Percentiles rank a stretch among this genome's conserved stretches.
Conservation (phyloP, 2,888 invertebrate genomes). For the Brenthis daphne region DNA sequence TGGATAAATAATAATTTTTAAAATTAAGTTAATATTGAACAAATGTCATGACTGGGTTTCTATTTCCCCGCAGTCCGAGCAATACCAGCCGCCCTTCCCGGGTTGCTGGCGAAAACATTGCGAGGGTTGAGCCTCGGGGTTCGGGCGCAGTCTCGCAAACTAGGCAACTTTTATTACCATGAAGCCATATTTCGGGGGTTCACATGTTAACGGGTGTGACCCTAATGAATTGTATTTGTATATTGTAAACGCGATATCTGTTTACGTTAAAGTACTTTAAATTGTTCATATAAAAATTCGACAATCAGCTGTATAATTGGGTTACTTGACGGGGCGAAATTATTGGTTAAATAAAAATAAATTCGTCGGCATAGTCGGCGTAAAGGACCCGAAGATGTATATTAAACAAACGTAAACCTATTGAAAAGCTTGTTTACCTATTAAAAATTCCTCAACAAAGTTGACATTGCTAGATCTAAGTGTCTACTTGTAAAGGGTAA, state of each 20-base stretch:
- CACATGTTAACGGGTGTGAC: constrained; percentile 41
- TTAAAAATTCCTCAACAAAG: too few species aligned
- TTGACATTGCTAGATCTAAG: too few species aligned
- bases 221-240: constrained; percentile 35
- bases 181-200: constrained; percentile 56
- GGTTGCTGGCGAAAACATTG: constrained; percentile 56
- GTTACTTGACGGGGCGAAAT: too few species aligned
- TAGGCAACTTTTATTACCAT: constrained; percentile 64
- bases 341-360: too few species aligned
- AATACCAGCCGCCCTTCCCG: constrained; percentile 37
- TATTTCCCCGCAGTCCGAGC: constrained; percentile 22
- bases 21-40: constrained; percentile 37
- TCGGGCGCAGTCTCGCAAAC: constrained; percentile 45
- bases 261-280: constrained; percentile 15
- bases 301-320: not conserved
- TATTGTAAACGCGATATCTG: constrained; percentile 28
- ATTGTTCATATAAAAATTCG: not conserved
- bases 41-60: constrained; percentile 15
- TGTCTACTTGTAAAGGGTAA: too few species aligned
- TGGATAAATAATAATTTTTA: constrained; percentile 28
- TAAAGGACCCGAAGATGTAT: too few species aligned
- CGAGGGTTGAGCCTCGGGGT: constrained; percentile 61
- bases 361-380: too few species aligned
- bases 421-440: too few species aligned
- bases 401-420: too few species aligned